Evolutionary conservation across 2,113 vertebrate species (phyloP).

Genomic region (Probosciger aterrimus): DNA sequence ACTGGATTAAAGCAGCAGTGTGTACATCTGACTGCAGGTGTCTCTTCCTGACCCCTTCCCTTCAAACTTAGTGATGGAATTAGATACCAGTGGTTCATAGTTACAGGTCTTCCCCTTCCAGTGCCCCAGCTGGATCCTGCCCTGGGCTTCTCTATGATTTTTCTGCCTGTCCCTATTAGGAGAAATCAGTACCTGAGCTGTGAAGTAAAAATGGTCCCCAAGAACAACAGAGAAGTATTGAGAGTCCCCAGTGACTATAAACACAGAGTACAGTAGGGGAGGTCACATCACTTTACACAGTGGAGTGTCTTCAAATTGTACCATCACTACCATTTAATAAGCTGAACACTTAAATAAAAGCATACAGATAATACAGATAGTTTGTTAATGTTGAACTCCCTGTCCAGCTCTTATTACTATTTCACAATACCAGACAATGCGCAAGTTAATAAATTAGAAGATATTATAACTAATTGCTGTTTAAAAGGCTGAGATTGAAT

Average conservation of each 20-base stretch:
- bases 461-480: background rate
- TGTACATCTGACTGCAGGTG: background rate
- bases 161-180: background rate
- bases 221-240: background rate
- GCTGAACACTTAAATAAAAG: background rate
- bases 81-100: background rate
- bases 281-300: background rate
- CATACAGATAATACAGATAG: background rate
- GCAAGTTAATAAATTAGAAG: slow-evolving; percentile 13
- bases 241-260: background rate
- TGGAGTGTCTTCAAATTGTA: background rate
- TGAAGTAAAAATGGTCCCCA: background rate
- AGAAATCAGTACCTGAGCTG: background rate
- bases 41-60: background rate
- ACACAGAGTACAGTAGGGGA: background rate
- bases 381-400: background rate
- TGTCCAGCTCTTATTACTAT: background rate
- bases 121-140: background rate
- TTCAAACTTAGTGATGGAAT: background rate
- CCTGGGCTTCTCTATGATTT: background rate
- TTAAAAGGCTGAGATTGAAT: background rate
- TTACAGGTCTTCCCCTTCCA: background rate
- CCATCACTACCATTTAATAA: background rate
- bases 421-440: background rate
- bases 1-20: background rate